Percentiles rank a stretch among this genome's conserved stretches.
These are phyloP conservation scores for Diadophis punctatus DNA, from an alignment of 2,113 vertebrate genomes.

Conservation along the genomic window DNA sequence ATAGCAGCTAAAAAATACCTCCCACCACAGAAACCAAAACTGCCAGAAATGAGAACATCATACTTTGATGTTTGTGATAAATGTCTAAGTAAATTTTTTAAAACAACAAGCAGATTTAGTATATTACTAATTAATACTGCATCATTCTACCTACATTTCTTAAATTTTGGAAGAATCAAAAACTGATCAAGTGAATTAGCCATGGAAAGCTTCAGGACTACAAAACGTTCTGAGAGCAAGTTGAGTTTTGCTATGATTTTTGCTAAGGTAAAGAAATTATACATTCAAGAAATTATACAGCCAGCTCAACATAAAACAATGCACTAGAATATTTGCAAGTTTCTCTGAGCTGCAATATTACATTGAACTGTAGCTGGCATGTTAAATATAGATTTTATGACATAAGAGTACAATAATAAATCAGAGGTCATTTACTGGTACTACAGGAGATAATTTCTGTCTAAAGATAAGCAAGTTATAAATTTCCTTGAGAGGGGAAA, in stretches of 20 bases:
- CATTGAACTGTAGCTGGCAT: not conserved
- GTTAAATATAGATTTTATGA: conserved; percentile 37
- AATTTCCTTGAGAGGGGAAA: not conserved
- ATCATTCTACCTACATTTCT: conserved; percentile 41
- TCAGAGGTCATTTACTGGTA: conserved; percentile 35
- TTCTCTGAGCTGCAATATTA: not conserved
- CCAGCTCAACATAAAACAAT: not conserved
- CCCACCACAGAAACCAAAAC: not conserved
- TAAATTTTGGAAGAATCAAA: conserved; percentile 16
- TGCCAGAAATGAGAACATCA: conserved; percentile 30
- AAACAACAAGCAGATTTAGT: conserved; percentile 13
- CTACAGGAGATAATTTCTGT: not conserved
- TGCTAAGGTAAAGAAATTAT: conserved; percentile 18
- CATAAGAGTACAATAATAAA: conserved; percentile 41
- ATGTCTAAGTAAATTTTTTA: conserved; percentile 27
- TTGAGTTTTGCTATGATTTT: conserved; percentile 34
- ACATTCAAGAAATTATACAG: not conserved
- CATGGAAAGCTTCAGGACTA: conserved; percentile 45
- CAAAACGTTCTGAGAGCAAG: conserved; percentile 27
- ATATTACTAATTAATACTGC: conserved; percentile 36
- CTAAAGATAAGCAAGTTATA: not conserved
- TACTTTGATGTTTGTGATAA: not conserved
- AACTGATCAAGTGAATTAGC: conserved; percentile 44
- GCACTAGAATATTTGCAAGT: not conserved
- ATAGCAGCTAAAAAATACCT: conserved; percentile 3